These are phyloP conservation scores for Sclerurus mexicanus DNA, from an alignment of 2,113 vertebrate species.

Conservation along the genomic window DNA sequence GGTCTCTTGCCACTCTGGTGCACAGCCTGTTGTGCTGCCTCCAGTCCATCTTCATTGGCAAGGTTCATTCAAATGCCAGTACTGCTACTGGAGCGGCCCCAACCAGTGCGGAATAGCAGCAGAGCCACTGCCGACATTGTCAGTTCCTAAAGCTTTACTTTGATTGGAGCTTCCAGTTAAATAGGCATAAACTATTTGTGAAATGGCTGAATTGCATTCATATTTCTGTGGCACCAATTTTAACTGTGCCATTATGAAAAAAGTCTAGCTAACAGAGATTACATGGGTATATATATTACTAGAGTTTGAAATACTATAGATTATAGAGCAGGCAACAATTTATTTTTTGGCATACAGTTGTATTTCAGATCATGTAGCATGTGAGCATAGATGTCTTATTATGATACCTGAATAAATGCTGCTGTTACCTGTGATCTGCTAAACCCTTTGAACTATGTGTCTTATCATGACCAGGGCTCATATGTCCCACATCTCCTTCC, in stretches of 20 bases:
- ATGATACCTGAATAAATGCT: background rate
- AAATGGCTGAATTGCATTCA: background rate
- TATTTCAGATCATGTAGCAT: background rate
- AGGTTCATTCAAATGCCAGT: background rate
- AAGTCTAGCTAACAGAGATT: background rate
- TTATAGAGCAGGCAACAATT: background rate
- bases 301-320: background rate
- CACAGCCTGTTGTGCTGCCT: background rate
- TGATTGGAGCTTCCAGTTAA: background rate
- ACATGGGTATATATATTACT: background rate
- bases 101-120: background rate
- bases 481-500: background rate
- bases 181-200: background rate
- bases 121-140: background rate
- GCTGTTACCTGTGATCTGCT: background rate
- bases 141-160: background rate
- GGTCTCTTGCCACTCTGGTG: background rate
- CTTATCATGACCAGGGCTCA: background rate
- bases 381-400: fast-evolving
- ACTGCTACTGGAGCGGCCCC: background rate
- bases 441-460: background rate
- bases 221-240: background rate
- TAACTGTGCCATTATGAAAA: background rate
- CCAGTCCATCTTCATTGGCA: background rate
- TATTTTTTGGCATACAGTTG: background rate